Evolutionary conservation across 2,797 vertebrate species (phyloP), one percentile per base, ranked within the genome.

Genomic region (Paedocypris micromegethes): DNA sequence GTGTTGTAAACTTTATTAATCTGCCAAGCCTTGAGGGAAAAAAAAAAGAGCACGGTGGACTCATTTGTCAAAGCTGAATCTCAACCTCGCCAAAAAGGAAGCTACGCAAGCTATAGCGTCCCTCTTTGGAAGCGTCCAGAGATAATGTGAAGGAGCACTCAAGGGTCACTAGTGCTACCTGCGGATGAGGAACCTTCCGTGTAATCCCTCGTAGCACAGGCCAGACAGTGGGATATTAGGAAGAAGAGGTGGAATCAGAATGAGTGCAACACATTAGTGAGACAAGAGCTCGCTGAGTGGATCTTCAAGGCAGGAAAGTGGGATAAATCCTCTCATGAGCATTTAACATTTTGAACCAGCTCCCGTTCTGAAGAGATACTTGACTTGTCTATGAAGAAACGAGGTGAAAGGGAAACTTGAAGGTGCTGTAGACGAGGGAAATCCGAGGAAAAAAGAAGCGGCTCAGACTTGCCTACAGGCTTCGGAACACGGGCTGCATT

Each of bases 1-100:
- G 60, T 61, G 68, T 63, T 64, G 66, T 71, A 74, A 73, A 48
- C 69, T 64, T 78, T 79, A 74, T 82, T 77, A 77, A 74, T 77
- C 72, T 74, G 53, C 58, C 57, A 76, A 68, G 67, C 72, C 68
- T 75, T 23, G 23, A 23, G 23, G 65, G 53, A 63, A 68, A 55
- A 45, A 74, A 70, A 68, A 58, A 62, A n/a, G 50, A 8, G 5
- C 37, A n/a, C 50, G 0, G 44, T 60, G 56, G 55, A 73, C 44
- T 40, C 2, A 46, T 72, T 55, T 64, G 69, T 76, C 75, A 76
- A 59, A 67, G 48, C 72, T 8, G 42, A 55, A 68, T 67, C 42
- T 64, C 61, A 41, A 57, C 61, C 41, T 49, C 47, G 43, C 58
- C 9, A 66, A 7, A 5, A 49, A 62, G 66, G 58, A 41, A 55